These are phyloP conservation scores for Pangasius krempfi DNA, from an alignment of 2,797 vertebrate genomes.

Conservation along the genomic window DNA sequence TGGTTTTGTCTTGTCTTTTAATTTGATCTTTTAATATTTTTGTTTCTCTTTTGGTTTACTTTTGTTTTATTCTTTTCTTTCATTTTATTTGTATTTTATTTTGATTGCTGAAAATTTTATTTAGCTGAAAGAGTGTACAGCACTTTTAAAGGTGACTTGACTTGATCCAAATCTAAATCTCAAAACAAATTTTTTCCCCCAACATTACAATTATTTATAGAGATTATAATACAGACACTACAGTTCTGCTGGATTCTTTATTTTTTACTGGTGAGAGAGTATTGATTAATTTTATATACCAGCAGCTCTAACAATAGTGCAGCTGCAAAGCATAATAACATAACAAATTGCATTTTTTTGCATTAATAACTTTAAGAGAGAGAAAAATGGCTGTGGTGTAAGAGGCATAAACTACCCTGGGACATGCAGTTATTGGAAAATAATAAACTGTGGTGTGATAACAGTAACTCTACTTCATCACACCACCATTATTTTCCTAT, in stretches of 20 bases:
- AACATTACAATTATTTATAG: neutral
- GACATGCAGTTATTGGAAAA: neutral
- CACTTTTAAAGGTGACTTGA: neutral
- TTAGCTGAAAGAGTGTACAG: neutral
- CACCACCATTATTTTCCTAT: neutral
- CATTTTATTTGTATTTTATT: neutral
- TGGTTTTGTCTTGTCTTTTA: neutral
- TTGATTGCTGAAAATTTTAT: neutral
- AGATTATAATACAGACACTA: neutral
- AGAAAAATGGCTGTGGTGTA: neutral
- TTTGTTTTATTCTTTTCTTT: neutral
- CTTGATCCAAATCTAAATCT: neutral
- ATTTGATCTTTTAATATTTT: neutral
- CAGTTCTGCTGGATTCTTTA: neutral
- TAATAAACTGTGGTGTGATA: neutral
- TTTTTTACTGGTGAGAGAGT: neutral
- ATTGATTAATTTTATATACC: neutral
- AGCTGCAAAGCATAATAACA: neutral
- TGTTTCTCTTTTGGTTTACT: neutral
- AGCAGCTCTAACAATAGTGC: neutral
- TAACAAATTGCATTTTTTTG: neutral
- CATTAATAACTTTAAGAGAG: neutral
- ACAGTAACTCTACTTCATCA: neutral
- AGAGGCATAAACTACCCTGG: neutral
- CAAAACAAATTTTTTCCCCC: too few relatives aligned